A percentile compares a stretch with the other conserved stretches of the same genome.
phyloP scores from a whole-genome alignment of 2,113 vertebrate genomes.

The Chloroceryle aenea region DNA sequence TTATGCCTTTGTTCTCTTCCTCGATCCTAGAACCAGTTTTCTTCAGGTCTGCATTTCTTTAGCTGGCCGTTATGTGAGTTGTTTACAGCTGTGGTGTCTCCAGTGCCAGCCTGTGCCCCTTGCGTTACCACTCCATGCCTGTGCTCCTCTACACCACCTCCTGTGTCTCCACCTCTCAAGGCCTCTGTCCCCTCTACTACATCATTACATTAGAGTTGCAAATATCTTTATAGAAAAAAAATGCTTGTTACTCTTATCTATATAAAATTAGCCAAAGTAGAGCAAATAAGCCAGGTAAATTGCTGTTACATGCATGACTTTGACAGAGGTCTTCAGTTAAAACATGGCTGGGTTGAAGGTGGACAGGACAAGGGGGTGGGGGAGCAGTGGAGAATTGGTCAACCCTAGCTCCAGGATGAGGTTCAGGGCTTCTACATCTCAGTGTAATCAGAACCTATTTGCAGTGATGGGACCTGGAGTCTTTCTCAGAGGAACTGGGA shows the following conservation, averaged over 20 bases:
- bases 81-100: not conserved
- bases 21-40: not conserved
- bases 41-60: not conserved
- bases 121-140: rapidly evolving
- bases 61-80: not conserved
- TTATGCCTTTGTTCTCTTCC: not conserved
- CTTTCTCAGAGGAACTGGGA: not conserved
- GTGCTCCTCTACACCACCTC: rapidly evolving
- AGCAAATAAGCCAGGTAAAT: not conserved
- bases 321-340: not conserved
- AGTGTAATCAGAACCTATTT: not conserved
- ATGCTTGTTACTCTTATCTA: not conserved
- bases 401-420: not conserved
- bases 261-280: not conserved
- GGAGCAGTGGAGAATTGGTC: not conserved
- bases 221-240: not conserved
- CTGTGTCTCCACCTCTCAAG: not conserved
- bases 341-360: not conserved
- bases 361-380: not conserved
- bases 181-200: not conserved
- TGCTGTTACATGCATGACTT: not conserved
- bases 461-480: not conserved
- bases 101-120: not conserved
- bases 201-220: not conserved
- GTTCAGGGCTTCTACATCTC: not conserved